phyloP scores from a whole-genome alignment of 2,888 invertebrate genomes.

The Phyllotreta striolata region DNA sequence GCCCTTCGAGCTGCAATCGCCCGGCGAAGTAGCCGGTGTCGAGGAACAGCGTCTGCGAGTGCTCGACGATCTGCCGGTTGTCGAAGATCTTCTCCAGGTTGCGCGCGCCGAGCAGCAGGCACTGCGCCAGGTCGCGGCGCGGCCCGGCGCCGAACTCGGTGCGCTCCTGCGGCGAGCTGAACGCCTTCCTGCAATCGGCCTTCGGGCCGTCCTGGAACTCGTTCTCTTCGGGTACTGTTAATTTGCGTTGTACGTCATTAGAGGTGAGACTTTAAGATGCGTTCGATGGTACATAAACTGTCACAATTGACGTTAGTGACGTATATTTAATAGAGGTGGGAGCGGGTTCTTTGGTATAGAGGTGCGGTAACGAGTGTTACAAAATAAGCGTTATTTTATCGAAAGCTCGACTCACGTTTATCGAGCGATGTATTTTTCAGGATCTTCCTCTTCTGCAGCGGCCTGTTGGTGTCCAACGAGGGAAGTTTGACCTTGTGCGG shows the following conservation, averaged over 20 bases:
- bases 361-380: too few species aligned
- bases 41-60: constrained; percentile 58
- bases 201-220: constrained; percentile 50
- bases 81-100: constrained; percentile 60
- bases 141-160: constrained; percentile 53
- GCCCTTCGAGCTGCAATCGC: constrained; percentile 38
- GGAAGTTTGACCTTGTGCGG: constrained; percentile 64
- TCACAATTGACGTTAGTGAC: too few species aligned
- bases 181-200: constrained; percentile 55
- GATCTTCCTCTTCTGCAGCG: constrained; percentile 62
- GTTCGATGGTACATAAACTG: too few species aligned
- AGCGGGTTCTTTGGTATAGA: too few species aligned
- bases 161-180: constrained; percentile 61
- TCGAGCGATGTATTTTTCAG: constrained; percentile 59
- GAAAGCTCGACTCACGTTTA: constrained; percentile 60
- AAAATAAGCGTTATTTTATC: too few species aligned
- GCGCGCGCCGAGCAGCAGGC: constrained; percentile 59
- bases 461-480: constrained; percentile 62
- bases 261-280: not conserved
- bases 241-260: too few species aligned
- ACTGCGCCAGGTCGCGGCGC: constrained; percentile 56
- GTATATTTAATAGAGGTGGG: too few species aligned
- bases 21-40: constrained; percentile 57
- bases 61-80: constrained; percentile 59
- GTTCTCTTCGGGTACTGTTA: constrained; percentile 62